Conservation (phyloP, 2,888 invertebrate species). For the Seira musarum region DNA sequence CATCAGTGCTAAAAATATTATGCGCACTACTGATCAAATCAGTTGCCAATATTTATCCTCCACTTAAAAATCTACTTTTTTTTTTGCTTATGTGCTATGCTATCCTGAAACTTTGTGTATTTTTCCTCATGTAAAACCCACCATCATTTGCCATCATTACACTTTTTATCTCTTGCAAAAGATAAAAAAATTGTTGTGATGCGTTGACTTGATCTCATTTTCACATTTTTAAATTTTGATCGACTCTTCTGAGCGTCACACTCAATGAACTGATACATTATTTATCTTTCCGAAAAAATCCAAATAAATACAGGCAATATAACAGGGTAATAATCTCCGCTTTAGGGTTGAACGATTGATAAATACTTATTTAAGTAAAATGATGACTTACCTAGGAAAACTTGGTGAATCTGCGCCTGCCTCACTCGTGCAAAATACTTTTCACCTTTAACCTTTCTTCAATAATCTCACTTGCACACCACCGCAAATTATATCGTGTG, state of each 20-base stretch:
- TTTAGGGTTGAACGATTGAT: background rate
- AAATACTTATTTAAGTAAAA: background rate
- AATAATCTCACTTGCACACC: background rate
- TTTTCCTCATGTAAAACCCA: background rate
- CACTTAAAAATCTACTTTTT: background rate
- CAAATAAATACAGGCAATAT: background rate
- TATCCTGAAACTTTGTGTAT: background rate
- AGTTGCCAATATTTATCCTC: conserved; percentile 10
- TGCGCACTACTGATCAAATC: conserved; percentile 10
- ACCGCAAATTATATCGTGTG: background rate
- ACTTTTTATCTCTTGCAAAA: conserved; percentile 3
- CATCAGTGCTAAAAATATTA: conserved; percentile 10
- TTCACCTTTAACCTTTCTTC: conserved; percentile 6
- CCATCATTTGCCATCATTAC: background rate
- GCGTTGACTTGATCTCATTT: conserved; percentile 25
- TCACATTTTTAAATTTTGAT: conserved; percentile 12
- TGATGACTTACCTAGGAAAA: background rate
- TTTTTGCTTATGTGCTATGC: background rate
- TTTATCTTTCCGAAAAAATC: background rate
- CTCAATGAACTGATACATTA: conserved; percentile 13
- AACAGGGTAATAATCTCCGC: background rate
- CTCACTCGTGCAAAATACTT: background rate
- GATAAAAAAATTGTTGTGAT: conserved; percentile 36
- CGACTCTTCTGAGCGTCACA: conserved; percentile 10
- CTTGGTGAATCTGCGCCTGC: background rate